phyloP scores from a whole-genome alignment of 2,797 vertebrate species.

The Acanthiza pusilla region DNA sequence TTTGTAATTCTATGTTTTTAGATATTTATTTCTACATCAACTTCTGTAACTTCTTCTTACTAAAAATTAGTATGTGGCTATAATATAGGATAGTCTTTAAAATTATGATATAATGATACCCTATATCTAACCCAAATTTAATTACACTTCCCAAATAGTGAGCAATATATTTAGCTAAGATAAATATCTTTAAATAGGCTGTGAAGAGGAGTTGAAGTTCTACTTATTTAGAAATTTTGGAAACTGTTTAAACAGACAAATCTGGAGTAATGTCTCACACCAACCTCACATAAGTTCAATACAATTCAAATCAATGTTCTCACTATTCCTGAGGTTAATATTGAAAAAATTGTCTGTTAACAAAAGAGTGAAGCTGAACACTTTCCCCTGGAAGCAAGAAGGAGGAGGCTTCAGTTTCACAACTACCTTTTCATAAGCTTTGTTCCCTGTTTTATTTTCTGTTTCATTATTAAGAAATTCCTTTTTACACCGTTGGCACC shows the following conservation, averaged over 20 bases:
- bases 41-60: not conserved
- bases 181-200: not conserved
- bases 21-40: not conserved
- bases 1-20: not conserved
- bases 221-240: not conserved
- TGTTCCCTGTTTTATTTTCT: not conserved
- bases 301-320: not conserved
- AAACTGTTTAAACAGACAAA: not conserved
- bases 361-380: not conserved
- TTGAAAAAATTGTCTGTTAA: not conserved
- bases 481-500: not conserved
- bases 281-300: accelerated
- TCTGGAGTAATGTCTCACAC: not conserved
- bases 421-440: not conserved
- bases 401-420: not conserved
- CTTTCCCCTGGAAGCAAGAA: not conserved
- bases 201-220: not conserved
- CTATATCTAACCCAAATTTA: not conserved
- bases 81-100: not conserved
- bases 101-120: not conserved
- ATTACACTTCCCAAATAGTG: not conserved
- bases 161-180: not conserved
- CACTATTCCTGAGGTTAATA: not conserved
- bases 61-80: not conserved
- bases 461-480: conserved; percentile 1